Evolutionary conservation across 2,113 vertebrate genomes (phyloP), one percentile per base, ranked within the genome.

Genomic region (Leucopsar rothschildi): DNA sequence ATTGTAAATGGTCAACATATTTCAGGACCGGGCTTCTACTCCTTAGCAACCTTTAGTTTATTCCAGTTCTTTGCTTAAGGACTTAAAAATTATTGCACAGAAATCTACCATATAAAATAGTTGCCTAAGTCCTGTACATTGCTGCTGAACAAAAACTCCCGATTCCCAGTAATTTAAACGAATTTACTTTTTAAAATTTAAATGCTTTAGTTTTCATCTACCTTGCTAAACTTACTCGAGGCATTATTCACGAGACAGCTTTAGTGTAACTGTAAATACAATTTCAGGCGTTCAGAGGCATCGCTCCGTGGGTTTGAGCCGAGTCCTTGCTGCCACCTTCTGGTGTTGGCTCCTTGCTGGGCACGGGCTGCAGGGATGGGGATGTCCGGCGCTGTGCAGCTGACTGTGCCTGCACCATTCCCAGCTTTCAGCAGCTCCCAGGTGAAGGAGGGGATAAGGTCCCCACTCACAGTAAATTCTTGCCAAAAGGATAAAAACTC

Each of bases 301-400:
- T 27, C 9, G 4, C 78, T 53, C 12, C 2, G 10, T 9, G 86
- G 45, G 9, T 53, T 68, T 89, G 94, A 92, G 80, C 42, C 64
- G 90, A 55, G 52, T 96, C 94, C 96, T 83, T 97, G 93, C 96
- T 98, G 98, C 97, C 96, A 97, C 83, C 97, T 98, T 85, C 97
- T 98, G 97, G 93, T 82, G n/a, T 12, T 25, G 35, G 8, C 52
- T 76, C 70, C 50, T 49, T 9, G 31, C 11, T 52, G 47, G 69
- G 59, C 80, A 20, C 25, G 11, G 82, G 31, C 35, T 47, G 7
- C 5, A 56, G 33, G 6, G 20, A 39, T 25, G 9, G 3, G 37
- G 71, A 35, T 44, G 31, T 25, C 35, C 5, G 8, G 2, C 47
- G 37, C 2, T 23, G 22, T 4, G 1, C 28, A n/a, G 44, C 31